Evolutionary conservation across 2,797 vertebrate species (phyloP).

Genomic region (Alca torda): DNA sequence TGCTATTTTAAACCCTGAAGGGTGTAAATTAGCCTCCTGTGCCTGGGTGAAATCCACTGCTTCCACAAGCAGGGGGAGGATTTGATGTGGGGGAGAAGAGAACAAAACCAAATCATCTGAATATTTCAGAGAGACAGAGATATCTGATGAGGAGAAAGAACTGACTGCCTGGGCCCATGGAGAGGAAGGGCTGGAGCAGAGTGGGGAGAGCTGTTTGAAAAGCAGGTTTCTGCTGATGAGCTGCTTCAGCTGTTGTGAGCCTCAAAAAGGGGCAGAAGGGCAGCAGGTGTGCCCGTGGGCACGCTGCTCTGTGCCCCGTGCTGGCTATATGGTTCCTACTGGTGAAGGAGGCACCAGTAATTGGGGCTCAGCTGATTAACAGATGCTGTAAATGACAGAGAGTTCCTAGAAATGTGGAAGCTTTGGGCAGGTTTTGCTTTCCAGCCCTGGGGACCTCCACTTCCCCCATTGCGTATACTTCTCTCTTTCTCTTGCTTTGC

Average conservation of each 20-base stretch:
- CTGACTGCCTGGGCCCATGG: neutral
- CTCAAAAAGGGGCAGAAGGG: neutral
- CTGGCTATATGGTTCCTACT: neutral
- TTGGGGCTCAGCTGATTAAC: neutral
- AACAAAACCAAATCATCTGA: conserved; percentile 57
- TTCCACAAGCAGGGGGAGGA: conserved; percentile 55
- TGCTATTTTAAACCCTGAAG: conserved; percentile 81
- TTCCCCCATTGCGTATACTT: neutral
- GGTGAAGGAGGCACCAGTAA: neutral
- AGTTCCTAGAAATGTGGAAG: neutral
- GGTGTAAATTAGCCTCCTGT: conserved; percentile 81
- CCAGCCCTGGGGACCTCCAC: neutral
- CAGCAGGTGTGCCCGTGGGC: neutral
- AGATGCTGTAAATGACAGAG: neutral
- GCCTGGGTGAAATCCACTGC: conserved; percentile 62
- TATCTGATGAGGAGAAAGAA: conserved; percentile 18
- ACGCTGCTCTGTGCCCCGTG: fast-evolving
- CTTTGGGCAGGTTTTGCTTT: neutral
- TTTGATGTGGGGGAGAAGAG: conserved; percentile 46
- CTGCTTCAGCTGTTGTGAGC: neutral
- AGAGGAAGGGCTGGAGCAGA: neutral
- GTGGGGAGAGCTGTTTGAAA: neutral
- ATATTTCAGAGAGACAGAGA: conserved; percentile 50
- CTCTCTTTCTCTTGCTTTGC: neutral
- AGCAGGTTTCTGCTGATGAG: neutral